These are phyloP conservation scores for Carcina quercana DNA, from an alignment of 2,888 invertebrate species.

Conservation along the genomic window DNA sequence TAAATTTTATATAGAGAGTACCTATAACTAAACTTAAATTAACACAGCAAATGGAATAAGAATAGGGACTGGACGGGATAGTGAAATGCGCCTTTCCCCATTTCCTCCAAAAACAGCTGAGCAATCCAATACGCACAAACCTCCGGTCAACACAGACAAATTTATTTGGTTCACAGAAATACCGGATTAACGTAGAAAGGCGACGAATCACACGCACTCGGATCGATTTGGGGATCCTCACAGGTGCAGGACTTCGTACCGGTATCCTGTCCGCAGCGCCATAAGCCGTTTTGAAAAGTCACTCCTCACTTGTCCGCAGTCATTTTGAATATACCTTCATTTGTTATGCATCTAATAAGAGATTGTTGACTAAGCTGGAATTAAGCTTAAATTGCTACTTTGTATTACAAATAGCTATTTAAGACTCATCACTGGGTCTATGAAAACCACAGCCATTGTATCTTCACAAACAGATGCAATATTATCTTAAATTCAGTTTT, in stretches of 20 bases:
- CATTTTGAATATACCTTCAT: too few relatives aligned
- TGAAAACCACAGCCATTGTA: too few relatives aligned
- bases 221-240: neutral
- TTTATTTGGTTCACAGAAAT: conserved; percentile 1
- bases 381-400: too few relatives aligned
- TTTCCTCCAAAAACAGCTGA: conserved; percentile 1
- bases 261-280: conserved; percentile 1
- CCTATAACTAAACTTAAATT: neutral
- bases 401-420: too few relatives aligned
- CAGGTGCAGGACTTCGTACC: neutral
- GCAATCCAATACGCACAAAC: too few relatives aligned
- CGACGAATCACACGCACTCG: neutral
- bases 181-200: conserved; percentile 1
- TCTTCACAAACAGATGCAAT: too few relatives aligned
- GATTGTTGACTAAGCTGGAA: too few relatives aligned
- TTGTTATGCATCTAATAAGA: too few relatives aligned
- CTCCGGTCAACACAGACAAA: neutral
- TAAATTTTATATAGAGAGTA: conserved; percentile 2
- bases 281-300: too few relatives aligned
- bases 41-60: conserved; percentile 1
- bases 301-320: too few relatives aligned
- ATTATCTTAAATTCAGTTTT: too few relatives aligned
- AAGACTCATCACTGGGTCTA: too few relatives aligned
- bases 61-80: neutral
- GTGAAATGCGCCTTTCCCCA: neutral